Percentiles rank a stretch among this genome's conserved stretches.
phyloP scores from a whole-genome alignment of 2,888 invertebrate genomes.

The Margaritifera margaritifera region DNA sequence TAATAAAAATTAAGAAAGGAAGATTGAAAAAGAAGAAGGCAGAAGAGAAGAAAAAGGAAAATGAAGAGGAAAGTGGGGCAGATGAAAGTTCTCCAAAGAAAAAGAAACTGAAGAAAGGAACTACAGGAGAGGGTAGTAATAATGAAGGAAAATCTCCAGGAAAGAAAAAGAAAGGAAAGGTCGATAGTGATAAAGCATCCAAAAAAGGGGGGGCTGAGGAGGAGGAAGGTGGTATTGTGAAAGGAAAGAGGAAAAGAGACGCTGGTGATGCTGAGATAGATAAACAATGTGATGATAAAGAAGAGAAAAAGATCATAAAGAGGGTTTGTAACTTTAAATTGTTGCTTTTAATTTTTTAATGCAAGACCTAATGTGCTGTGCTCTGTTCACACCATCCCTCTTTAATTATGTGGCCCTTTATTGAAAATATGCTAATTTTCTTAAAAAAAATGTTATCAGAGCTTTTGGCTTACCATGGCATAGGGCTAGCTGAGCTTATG shows the following conservation, averaged over 20 bases:
- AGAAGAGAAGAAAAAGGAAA: neutral
- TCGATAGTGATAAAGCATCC: neutral
- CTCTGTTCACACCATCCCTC: no score
- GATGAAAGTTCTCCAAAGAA: conserved; percentile 3
- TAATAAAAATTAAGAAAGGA: conserved; percentile 31
- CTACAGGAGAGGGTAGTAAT: conserved; percentile 5
- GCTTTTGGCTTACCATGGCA: no score
- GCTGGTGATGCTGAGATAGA: no score
- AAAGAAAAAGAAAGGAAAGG: conserved; percentile 21
- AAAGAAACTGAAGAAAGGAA: conserved; percentile 3
- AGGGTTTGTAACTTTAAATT: no score
- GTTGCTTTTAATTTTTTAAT: no score
- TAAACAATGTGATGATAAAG: no score
- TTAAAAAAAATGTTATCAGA: no score
- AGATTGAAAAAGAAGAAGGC: conserved; percentile 6
- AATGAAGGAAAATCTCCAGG: conserved; percentile 4
- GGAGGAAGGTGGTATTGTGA: conserved; percentile 3
- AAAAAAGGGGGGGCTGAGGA: conserved; percentile 11
- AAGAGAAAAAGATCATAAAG: no score
- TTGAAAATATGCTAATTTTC: no score
- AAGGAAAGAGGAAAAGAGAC: neutral
- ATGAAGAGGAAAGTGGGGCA: conserved; percentile 2
- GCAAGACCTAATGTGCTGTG: no score
- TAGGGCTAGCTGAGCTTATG: no score
- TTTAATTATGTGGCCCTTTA: no score